Conservation (phyloP, 1,140 invertebrate species). For the Saccostrea cuccullata region DNA sequence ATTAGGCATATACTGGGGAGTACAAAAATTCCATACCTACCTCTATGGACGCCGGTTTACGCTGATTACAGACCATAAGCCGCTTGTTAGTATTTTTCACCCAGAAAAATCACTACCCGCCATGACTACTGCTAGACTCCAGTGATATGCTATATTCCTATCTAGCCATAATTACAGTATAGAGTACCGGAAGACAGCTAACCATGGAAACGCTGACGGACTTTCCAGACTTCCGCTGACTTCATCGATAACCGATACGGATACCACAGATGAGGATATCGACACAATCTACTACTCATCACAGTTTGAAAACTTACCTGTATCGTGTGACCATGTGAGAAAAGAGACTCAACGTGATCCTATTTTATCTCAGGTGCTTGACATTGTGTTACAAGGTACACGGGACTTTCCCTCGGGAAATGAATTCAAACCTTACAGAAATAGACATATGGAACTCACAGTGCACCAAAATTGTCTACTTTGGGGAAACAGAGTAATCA, state of each 20-base stretch:
- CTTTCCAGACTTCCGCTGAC: constrained; percentile 47
- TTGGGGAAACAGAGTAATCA: constrained; percentile 63
- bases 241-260: not conserved
- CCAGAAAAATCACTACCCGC: constrained; percentile 61
- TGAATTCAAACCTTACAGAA: constrained; percentile 48
- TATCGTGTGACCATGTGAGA: constrained; percentile 16
- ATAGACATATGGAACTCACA: constrained; percentile 42
- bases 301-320: constrained; percentile 43
- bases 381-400: constrained; percentile 17
- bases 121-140: constrained; percentile 66
- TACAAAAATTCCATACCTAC: constrained; percentile 80
- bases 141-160: constrained; percentile 72
- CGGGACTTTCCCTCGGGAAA: not conserved
- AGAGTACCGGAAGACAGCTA: constrained; percentile 36
- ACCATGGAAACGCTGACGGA: constrained; percentile 52
- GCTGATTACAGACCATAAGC: constrained; percentile 55
- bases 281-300: constrained; percentile 3
- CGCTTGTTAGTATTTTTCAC: constrained; percentile 54
- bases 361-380: constrained; percentile 4
- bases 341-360: constrained; percentile 6
- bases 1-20: constrained; percentile 74
- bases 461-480: constrained; percentile 56
- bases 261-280: not conserved
- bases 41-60: constrained; percentile 65
- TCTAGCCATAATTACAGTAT: constrained; percentile 50